Evolutionary conservation across 37 sponge, comb jelly and placozoan species (phyloP).

Genomic region (Diacarnus erythraeanus): DNA sequence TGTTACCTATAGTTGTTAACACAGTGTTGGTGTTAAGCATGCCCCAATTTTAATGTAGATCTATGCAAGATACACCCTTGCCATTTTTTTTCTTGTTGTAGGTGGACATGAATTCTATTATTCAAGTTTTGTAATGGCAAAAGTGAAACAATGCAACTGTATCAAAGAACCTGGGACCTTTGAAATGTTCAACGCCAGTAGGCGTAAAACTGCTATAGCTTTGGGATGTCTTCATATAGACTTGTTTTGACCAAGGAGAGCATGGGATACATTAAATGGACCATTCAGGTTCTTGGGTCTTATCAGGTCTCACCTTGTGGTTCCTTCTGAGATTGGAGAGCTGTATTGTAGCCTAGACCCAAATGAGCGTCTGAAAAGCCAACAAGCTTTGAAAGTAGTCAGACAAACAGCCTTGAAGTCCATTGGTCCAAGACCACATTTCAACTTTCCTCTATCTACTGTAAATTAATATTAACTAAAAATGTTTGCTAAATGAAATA

Average conservation of each 20-base stretch:
- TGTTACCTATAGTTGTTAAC: no score
- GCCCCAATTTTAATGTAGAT: no score
- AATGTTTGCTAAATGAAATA: not conserved
- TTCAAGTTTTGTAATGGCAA: not conserved
- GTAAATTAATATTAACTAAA: not conserved
- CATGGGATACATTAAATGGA: no score
- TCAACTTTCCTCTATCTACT: not conserved
- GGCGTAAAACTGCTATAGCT: no score
- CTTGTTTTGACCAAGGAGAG: no score
- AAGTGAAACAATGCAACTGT: no score
- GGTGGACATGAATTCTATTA: not conserved
- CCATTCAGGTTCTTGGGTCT: no score
- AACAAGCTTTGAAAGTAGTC: not conserved
- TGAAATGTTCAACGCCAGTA: no score
- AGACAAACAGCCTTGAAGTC: not conserved
- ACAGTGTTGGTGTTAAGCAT: no score
- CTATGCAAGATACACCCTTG: constrained; percentile 1
- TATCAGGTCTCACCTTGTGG: not conserved
- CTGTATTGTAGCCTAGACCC: not conserved
- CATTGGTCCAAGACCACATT: not conserved
- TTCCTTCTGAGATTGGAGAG: not conserved
- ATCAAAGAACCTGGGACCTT: no score
- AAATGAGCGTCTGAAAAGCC: not conserved
- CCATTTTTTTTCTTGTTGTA: constrained; percentile 8
- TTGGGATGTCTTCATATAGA: no score